Evolutionary conservation across 2,888 invertebrate species (phyloP).

Genomic region (Drosophila stalkeri): DNA sequence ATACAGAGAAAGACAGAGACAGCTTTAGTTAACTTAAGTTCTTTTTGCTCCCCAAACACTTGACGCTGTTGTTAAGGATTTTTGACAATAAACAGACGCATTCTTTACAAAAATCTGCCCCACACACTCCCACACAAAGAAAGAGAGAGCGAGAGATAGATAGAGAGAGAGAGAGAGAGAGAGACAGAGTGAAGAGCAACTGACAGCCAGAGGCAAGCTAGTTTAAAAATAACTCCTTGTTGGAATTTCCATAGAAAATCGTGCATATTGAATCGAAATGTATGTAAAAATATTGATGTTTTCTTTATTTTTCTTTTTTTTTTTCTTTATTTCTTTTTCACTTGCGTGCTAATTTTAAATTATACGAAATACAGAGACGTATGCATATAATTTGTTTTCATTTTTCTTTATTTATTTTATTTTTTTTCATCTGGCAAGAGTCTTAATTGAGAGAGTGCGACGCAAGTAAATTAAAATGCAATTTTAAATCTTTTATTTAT

Average conservation of each 20-base stretch:
- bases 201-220: conserved; percentile 3
- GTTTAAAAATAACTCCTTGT: conserved; percentile 82
- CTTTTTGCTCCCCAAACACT: conserved; percentile 19
- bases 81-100: conserved; percentile 77
- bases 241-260: conserved; percentile 68
- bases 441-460: conserved; percentile 2
- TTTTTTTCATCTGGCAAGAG: conserved; percentile 10
- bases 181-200: neutral
- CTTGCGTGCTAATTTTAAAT: conserved; percentile 77
- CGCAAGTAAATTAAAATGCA: conserved; percentile 23
- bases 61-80: conserved; percentile 55
- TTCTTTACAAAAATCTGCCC: conserved; percentile 4
- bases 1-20: neutral
- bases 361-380: conserved; percentile 2
- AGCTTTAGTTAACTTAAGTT: conserved; percentile 14
- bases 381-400: neutral
- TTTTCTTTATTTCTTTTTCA: conserved; percentile 44
- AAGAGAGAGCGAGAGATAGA: neutral
- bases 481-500: conserved; percentile 28
- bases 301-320: conserved; percentile 1
- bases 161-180: neutral
- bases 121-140: neutral
- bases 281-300: conserved; percentile 78
- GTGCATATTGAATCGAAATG: conserved; percentile 62
- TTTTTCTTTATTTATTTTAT: no score